These are phyloP conservation scores for Heliconius sara DNA, from an alignment of 2,888 invertebrate species.

Conservation along the genomic window DNA sequence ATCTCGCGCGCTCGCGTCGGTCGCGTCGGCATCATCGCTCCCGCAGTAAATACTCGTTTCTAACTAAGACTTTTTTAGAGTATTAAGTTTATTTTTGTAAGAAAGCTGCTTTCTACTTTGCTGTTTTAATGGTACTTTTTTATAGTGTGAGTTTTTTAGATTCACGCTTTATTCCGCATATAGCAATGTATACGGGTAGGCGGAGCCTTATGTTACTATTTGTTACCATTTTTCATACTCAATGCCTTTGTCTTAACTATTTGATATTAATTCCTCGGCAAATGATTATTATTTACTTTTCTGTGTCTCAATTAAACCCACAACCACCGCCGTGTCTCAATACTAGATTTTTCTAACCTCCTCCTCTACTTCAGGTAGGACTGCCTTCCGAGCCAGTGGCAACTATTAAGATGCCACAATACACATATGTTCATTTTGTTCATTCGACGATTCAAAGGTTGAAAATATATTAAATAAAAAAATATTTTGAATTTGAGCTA, in stretches of 20 bases:
- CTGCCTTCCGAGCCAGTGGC: no score
- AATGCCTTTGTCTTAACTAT: neutral
- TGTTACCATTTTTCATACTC: neutral
- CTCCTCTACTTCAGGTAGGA: no score
- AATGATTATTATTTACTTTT: no score
- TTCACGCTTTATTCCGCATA: neutral
- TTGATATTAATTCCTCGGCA: no score
- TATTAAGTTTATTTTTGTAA: conserved; percentile 13
- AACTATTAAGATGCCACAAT: no score
- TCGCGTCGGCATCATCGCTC: conserved; percentile 32
- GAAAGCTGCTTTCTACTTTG: neutral
- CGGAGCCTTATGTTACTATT: neutral
- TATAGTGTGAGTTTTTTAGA: neutral
- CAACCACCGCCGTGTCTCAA: no score
- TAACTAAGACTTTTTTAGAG: conserved; percentile 15
- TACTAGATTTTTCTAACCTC: no score
- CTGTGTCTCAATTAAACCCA: no score
- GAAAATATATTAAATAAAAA: no score
- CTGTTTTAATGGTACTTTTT: neutral
- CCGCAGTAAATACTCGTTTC: conserved; percentile 22
- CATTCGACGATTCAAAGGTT: no score
- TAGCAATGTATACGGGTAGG: neutral
- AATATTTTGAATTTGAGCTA: no score
- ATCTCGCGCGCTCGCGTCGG: conserved; percentile 40
- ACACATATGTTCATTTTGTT: no score